Evolutionary conservation across 1,140 invertebrate species (phyloP).

Genomic region (Lanistes nyassanus): DNA sequence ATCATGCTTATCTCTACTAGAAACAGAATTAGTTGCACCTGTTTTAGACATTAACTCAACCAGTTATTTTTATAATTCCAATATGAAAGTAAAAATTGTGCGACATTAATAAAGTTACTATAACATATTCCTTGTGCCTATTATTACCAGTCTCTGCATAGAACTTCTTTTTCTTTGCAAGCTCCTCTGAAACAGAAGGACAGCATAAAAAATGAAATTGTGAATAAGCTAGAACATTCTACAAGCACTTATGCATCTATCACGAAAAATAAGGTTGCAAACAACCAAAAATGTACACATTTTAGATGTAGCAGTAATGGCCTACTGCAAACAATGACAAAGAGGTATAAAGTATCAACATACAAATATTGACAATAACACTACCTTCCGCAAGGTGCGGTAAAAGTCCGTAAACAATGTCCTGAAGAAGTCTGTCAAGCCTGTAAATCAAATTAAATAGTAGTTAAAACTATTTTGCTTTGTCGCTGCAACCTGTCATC

Average conservation of each 20-base stretch:
- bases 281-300: neutral
- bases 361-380: conserved; percentile 3
- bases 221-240: neutral
- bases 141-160: conserved; percentile 28
- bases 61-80: neutral
- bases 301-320: neutral
- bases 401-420: conserved; percentile 66
- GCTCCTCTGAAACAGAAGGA: conserved; percentile 31
- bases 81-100: neutral
- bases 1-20: neutral
- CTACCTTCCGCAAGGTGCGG: conserved; percentile 58
- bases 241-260: too few species aligned
- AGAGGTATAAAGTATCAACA: neutral
- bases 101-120: neutral
- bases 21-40: too few species aligned
- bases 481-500: too few species aligned
- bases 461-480: too few species aligned
- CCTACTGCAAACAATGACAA: neutral
- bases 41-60: neutral
- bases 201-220: neutral
- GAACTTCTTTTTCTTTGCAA: conserved; percentile 31
- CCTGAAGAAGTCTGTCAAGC: conserved; percentile 64
- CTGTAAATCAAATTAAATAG: conserved; percentile 55
- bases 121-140: neutral
- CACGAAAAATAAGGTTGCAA: neutral